Percentiles rank a stretch among this genome's conserved stretches.
phyloP scores from a whole-genome alignment of 2,888 invertebrate genomes.

The Mellilla xanthometata region DNA sequence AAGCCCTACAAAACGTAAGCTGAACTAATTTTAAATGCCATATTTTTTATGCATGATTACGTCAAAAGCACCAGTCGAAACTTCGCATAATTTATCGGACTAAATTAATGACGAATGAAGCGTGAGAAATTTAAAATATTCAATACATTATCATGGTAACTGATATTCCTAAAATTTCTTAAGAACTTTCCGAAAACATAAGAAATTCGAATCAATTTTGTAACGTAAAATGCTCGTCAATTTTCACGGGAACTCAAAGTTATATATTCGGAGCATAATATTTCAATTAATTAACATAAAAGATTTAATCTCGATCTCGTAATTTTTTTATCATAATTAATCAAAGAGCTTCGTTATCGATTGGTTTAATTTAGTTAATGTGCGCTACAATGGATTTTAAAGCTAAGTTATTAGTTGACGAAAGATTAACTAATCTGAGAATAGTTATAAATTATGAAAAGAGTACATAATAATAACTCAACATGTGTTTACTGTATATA shows the following conservation, averaged over 20 bases:
- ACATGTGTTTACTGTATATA: too few species aligned
- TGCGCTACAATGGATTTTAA: neutral
- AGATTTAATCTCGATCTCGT: constrained; percentile 6
- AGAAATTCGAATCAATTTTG: constrained; percentile 11
- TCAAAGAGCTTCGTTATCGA: neutral
- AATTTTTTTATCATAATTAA: constrained; percentile 4
- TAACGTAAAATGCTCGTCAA: constrained; percentile 5
- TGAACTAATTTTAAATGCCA: constrained; percentile 1
- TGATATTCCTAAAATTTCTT: constrained; percentile 2
- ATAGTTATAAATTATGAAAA: too few species aligned
- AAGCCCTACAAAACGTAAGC: neutral
- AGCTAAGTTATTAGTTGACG: constrained; percentile 1
- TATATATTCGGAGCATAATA: constrained; percentile 19
- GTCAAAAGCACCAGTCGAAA: constrained; percentile 2
- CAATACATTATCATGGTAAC: constrained; percentile 5
- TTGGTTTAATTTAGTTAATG: constrained; percentile 6
- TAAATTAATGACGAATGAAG: constrained; percentile 3
- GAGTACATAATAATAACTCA: too few species aligned
- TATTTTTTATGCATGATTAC: constrained; percentile 5
- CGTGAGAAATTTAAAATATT: constrained; percentile 18
- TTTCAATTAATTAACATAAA: constrained; percentile 24
- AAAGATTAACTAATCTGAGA: too few species aligned
- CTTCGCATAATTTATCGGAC: constrained; percentile 8
- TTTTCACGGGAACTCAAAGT: constrained; percentile 28
- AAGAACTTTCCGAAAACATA: constrained; percentile 4